Base-by-base conservation (phyloP, 2,888 invertebrate species). In the Thyatira batis region DNA sequence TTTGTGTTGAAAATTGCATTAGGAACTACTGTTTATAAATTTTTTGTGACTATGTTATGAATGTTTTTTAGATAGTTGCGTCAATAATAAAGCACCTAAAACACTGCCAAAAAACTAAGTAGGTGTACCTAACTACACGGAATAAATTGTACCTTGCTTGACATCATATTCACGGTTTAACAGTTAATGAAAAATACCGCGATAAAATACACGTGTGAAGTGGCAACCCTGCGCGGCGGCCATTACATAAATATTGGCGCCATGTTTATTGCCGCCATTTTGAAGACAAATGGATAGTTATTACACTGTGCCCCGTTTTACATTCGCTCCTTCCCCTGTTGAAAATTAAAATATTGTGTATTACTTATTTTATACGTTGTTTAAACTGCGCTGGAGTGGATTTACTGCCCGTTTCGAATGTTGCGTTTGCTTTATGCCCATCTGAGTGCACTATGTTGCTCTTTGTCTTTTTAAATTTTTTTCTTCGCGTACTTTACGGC, bases 241-340 rank as follows among this genome's bases (percentile, higher is more conserved):
- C 90, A 90, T 92, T 91, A 89, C 90, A 92, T 92, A 92, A 92
- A 92, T 92, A 90, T 89, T 87, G 85, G 78, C 79, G 82, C 90
- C 84, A 89, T 91, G 90, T 91, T 92, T 91, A 92, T 90, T 91
- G 87, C 92, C 85, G 75, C 92, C 89, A 92, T 92, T 92, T 89
- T 88, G 87, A 90, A 92, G 92, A 92, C 91, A 92, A 91, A 92
- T 91, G 90, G 92, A 84, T 90, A 91, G 90, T 91, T 91, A 91
- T 92, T 89, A 91, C 89, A 80, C 82, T 82, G 84, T 80, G 85
- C 85, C 89, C 82, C 85, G 87, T 89, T 92, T 91, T 88, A 90
- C 89, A 90, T 89, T 88, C 86, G 82, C 84, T 82, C 82, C 84
- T 83, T 82, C 71, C 78, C 76, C 81, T 81, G 80, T 82, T 83